Evolutionary conservation across 1,140 invertebrate species (phyloP).

Genomic region (Zophobas atratus): DNA sequence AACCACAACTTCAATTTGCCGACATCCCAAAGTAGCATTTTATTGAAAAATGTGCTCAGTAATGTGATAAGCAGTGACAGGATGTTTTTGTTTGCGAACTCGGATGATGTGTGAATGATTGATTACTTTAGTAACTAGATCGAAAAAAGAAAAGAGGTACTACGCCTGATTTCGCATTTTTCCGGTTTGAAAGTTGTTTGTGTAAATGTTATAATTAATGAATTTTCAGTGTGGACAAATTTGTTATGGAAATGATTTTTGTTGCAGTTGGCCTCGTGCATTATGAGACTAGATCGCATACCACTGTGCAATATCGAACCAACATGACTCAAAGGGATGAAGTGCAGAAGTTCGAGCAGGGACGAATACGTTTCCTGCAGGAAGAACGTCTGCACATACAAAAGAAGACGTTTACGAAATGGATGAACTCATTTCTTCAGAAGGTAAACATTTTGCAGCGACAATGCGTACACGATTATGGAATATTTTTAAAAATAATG

Average conservation of each 20-base stretch:
- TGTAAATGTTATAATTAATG: slow-evolving; percentile 10
- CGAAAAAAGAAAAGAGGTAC: slow-evolving; percentile 6
- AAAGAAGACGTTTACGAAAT: slow-evolving; percentile 99
- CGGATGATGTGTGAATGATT: slow-evolving; percentile 9
- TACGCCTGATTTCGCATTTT: slow-evolving; percentile 22
- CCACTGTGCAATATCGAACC: slow-evolving; percentile 68
- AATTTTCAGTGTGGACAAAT: slow-evolving; percentile 5
- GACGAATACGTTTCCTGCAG: slow-evolving; percentile 95
- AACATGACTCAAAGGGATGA: slow-evolving; percentile 93
- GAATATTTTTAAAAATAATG: too few species aligned
- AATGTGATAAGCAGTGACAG: neutral
- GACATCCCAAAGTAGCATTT: neutral
- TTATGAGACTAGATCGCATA: slow-evolving; percentile 62
- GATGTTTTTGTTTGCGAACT: slow-evolving; percentile 1
- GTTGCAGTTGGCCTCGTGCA: slow-evolving; percentile 63
- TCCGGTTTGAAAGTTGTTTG: slow-evolving; percentile 18
- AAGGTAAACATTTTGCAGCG: slow-evolving; percentile 77
- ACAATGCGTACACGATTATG: neutral
- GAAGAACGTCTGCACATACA: slow-evolving; percentile 98
- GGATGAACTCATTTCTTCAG: slow-evolving; percentile 98
- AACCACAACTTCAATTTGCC: neutral
- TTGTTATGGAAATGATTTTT: slow-evolving; percentile 44
- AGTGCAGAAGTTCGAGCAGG: slow-evolving; percentile 95
- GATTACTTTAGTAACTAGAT: slow-evolving; percentile 7
- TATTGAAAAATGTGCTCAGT: too few species aligned